phyloP scores from a whole-genome alignment of 2,888 invertebrate genomes.

The Brachyopa scutellaris region DNA sequence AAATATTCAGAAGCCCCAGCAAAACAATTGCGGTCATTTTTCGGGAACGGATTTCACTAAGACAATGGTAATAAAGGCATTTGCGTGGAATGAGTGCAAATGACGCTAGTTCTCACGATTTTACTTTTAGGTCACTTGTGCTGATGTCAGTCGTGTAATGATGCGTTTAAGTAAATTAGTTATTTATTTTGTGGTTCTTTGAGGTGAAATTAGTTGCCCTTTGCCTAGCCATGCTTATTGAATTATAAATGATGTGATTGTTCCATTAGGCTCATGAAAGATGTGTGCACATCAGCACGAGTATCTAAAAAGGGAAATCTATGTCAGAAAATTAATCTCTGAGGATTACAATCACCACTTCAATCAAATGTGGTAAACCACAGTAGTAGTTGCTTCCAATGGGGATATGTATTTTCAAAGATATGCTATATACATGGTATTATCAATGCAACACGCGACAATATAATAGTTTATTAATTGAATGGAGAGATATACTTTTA shows the following conservation, averaged over 20 bases:
- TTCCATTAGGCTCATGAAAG: not conserved
- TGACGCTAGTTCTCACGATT: constrained; percentile 54
- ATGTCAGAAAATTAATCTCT: too few relatives aligned
- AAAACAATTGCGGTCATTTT: not conserved
- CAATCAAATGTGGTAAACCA: not conserved
- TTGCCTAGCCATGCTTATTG: not conserved
- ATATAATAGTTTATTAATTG: too few relatives aligned
- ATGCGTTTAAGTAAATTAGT: constrained; percentile 12
- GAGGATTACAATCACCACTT: too few relatives aligned
- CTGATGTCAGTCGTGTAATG: constrained; percentile 16
- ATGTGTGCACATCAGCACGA: too few relatives aligned
- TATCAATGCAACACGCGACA: too few relatives aligned
- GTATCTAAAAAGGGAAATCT: not conserved
- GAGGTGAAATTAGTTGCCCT: constrained; percentile 35
- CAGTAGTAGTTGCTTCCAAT: not conserved
- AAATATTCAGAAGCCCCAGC: not conserved
- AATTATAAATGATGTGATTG: constrained; percentile 2
- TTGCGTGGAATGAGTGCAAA: constrained; percentile 16
- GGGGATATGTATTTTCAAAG: too few relatives aligned
- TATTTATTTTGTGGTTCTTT: constrained; percentile 3
- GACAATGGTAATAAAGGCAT: constrained; percentile 10
- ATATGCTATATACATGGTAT: too few relatives aligned
- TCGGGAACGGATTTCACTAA: not conserved
- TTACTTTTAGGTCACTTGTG: constrained; percentile 30
- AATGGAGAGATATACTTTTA: too few relatives aligned